Evolutionary conservation across 2,113 vertebrate genomes (phyloP).

Genomic region (Sinocyclocheilus anophthalmus): DNA sequence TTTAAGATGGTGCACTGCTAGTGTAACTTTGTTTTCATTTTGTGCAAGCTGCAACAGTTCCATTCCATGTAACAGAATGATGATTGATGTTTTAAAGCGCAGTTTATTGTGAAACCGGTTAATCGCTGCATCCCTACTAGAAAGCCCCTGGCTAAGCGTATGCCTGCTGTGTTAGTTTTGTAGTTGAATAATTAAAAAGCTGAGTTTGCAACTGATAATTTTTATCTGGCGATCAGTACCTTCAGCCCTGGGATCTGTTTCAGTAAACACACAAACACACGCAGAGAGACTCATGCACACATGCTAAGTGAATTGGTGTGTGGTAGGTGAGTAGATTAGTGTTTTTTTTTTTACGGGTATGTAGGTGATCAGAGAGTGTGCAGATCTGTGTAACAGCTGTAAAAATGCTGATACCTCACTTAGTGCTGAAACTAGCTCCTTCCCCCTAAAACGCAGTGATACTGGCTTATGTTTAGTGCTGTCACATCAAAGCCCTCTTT

Average conservation of each 20-base stretch:
- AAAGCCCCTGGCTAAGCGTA: neutral
- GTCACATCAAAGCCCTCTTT: constrained; percentile 71
- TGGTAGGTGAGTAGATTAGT: constrained; percentile 30
- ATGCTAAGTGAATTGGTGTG: neutral
- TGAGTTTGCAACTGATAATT: neutral
- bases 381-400: constrained; percentile 29
- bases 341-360: constrained; percentile 26
- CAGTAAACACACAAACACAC: neutral
- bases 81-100: too few relatives aligned
- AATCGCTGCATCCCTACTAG: neutral
- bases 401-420: constrained; percentile 65
- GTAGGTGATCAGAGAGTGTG: constrained; percentile 41
- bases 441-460: constrained; percentile 58
- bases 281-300: neutral
- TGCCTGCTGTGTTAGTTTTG: constrained; percentile 27
- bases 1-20: too few relatives aligned
- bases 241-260: neutral
- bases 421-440: constrained; percentile 55
- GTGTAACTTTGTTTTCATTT: too few relatives aligned
- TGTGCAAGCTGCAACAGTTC: too few relatives aligned
- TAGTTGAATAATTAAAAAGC: neutral
- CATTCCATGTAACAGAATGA: too few relatives aligned
- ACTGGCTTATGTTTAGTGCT: constrained; percentile 63
- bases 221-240: constrained; percentile 9
- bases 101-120: too few relatives aligned